Percentiles rank a stretch among this genome's conserved stretches.
Conservation (phyloP, 2,113 vertebrate species). For the Oryzias woworae region DNA sequence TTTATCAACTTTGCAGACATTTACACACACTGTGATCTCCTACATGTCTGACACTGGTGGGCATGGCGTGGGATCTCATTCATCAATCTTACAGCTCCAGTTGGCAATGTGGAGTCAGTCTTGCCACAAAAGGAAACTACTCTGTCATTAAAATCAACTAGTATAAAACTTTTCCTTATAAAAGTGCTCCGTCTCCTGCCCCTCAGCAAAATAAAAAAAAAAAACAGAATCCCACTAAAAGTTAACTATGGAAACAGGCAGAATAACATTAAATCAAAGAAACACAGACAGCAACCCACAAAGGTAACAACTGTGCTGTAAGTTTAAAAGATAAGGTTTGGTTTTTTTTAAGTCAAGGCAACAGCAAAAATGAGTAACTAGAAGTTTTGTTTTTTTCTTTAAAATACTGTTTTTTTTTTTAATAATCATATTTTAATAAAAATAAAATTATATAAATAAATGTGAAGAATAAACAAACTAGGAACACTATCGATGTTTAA, state of each 20-base stretch:
- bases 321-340: not conserved
- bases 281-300: constrained; percentile 1
- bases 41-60: constrained; percentile 50
- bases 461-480: too few species aligned
- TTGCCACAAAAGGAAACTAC: constrained; percentile 54
- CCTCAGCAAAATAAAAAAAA: too few species aligned
- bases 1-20: constrained; percentile 11
- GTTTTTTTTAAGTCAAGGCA: too few species aligned
- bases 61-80: constrained; percentile 55
- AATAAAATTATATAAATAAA: too few species aligned
- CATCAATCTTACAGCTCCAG: constrained; percentile 63
- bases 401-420: too few species aligned
- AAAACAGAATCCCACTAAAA: constrained; percentile 39
- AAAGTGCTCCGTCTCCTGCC: constrained; percentile 27
- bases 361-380: too few species aligned
- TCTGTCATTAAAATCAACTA: constrained; percentile 63
- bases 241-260: constrained; percentile 10
- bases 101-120: constrained; percentile 61
- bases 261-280: constrained; percentile 2
- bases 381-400: too few species aligned
- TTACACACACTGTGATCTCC: constrained; percentile 24
- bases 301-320: constrained; percentile 1
- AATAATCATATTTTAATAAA: too few species aligned
- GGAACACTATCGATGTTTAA: too few species aligned
- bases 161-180: constrained; percentile 42